phyloP scores from a whole-genome alignment of 1,140 invertebrate genomes.

The Saccostrea echinata region DNA sequence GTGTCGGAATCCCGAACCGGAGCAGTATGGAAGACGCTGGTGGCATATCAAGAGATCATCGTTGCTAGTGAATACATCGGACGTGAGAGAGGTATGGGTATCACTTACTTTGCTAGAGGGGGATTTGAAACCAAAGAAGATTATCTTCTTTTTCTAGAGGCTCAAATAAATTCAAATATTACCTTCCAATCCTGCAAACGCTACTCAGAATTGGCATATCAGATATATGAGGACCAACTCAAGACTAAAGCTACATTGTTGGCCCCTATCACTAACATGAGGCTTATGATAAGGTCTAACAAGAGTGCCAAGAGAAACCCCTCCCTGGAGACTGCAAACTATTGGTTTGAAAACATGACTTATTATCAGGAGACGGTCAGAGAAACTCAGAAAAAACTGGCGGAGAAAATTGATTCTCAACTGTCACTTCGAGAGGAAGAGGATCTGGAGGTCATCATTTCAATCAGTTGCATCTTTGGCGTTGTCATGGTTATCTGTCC shows the following conservation, averaged over 20 bases:
- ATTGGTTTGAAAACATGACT: constrained; percentile 75
- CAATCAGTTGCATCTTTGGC: constrained; percentile 57
- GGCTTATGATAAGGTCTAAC: constrained; percentile 44
- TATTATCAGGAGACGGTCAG: constrained; percentile 71
- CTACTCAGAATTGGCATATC: constrained; percentile 55
- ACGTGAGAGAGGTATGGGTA: constrained; percentile 66
- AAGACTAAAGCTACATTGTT: not conserved
- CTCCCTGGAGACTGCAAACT: constrained; percentile 44
- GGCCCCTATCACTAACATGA: not conserved
- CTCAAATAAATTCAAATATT: constrained; percentile 62
- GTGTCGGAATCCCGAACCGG: constrained; percentile 64
- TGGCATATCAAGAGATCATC: constrained; percentile 72
- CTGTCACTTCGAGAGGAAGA: constrained; percentile 31
- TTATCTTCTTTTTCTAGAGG: constrained; percentile 60
- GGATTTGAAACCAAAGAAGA: constrained; percentile 66
- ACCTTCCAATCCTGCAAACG: constrained; percentile 55
- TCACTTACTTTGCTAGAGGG: constrained; percentile 64
- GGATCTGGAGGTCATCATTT: constrained; percentile 48
- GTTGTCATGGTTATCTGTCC: constrained; percentile 73
- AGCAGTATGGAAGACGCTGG: constrained; percentile 69
- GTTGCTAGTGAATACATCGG: constrained; percentile 67
- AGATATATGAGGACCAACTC: constrained; percentile 51
- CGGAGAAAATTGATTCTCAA: constrained; percentile 54
- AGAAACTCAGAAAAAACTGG: constrained; percentile 68
- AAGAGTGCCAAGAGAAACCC: not conserved